A percentile compares a stretch with the other conserved stretches of the same genome.
These are phyloP conservation scores for Callopanchax toddi DNA, from an alignment of 2,113 vertebrate genomes.

Conservation along the genomic window DNA sequence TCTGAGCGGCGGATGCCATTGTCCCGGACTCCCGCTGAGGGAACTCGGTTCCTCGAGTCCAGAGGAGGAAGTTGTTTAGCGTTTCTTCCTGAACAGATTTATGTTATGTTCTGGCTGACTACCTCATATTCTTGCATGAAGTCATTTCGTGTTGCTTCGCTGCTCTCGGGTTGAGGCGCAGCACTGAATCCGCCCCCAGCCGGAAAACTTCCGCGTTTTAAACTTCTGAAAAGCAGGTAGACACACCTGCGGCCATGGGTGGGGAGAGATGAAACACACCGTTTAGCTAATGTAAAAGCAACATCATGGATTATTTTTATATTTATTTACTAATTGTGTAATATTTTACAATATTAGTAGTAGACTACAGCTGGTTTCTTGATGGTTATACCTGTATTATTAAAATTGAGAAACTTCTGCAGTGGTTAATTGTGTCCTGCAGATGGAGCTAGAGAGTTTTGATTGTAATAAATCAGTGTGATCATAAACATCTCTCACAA, in stretches of 20 bases:
- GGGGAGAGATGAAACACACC: constrained; percentile 8
- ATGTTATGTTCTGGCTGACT: background rate
- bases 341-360: background rate
- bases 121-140: background rate
- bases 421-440: background rate
- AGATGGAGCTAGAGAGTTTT: constrained; percentile 13
- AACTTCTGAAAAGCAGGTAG: constrained; percentile 25
- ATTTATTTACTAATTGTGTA: background rate
- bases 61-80: background rate
- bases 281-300: background rate
- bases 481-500: no score
- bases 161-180: background rate
- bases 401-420: background rate
- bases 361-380: background rate
- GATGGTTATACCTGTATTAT: no score
- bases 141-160: background rate
- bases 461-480: background rate
- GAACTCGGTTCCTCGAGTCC: background rate
- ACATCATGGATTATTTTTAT: background rate
- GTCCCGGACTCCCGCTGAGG: background rate
- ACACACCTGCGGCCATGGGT: constrained; percentile 53
- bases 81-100: background rate
- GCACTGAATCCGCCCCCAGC: background rate
- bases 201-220: constrained; percentile 57
- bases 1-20: constrained; percentile 40